These are phyloP conservation scores for Otis tarda DNA, from an alignment of 2,113 vertebrate genomes.

Conservation along the genomic window DNA sequence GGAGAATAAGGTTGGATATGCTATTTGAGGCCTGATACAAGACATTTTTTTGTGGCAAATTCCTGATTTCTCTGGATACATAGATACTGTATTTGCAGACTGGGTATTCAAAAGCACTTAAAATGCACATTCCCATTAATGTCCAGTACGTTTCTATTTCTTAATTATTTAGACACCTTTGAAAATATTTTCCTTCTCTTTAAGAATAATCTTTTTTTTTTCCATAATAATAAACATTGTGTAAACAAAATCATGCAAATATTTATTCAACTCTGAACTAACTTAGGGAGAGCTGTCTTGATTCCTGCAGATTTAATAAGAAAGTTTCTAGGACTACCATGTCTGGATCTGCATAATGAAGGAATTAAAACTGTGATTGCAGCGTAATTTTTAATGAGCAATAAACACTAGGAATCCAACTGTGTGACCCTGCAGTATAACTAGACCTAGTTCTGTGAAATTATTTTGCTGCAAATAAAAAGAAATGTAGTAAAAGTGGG, in stretches of 20 bases:
- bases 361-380: constrained; percentile 21
- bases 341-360: constrained; percentile 17
- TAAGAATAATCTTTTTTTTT: neutral
- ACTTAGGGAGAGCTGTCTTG: neutral
- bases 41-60: neutral
- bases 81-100: neutral
- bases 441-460: constrained; percentile 13
- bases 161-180: neutral
- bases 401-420: constrained; percentile 13
- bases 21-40: neutral
- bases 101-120: neutral
- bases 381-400: neutral
- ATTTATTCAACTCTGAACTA: neutral
- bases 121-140: neutral
- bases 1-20: neutral
- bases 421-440: constrained; percentile 11
- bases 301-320: constrained; percentile 1
- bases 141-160: neutral
- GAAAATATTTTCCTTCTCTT: neutral
- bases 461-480: constrained; percentile 10
- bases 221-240: neutral
- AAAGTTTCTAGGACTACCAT: neutral
- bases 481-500: neutral
- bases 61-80: neutral
- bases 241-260: neutral